Evolutionary conservation across 2,888 invertebrate species (phyloP).

Genomic region (Hybos culiciformis): DNA sequence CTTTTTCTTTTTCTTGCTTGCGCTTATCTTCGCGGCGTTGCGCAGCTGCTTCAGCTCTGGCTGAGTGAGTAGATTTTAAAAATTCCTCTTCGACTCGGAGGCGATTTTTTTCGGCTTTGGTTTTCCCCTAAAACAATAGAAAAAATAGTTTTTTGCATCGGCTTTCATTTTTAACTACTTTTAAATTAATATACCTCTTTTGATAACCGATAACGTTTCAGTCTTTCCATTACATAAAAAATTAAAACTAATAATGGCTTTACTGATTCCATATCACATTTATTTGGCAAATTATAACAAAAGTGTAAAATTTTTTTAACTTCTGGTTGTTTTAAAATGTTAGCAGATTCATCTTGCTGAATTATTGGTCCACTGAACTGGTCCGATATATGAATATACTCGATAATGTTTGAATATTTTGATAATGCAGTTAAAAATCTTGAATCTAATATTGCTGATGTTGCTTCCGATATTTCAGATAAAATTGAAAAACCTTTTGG

Average conservation of each 20-base stretch:
- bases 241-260: constrained; percentile 74
- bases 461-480: constrained; percentile 83
- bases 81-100: constrained; percentile 87
- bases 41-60: constrained; percentile 92
- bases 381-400: constrained; percentile 95
- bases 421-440: constrained; percentile 59
- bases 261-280: constrained; percentile 49
- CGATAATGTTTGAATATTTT: constrained; percentile 72
- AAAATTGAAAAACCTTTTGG: constrained; percentile 61
- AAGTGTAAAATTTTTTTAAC: constrained; percentile 69
- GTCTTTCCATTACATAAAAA: constrained; percentile 85
- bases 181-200: constrained; percentile 58
- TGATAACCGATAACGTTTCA: constrained; percentile 71
- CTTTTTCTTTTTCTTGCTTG: constrained; percentile 84
- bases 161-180: neutral
- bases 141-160: neutral
- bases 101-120: constrained; percentile 90
- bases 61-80: constrained; percentile 89
- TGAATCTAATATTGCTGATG: constrained; percentile 69
- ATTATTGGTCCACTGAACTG: constrained; percentile 85
- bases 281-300: constrained; percentile 58
- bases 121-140: constrained; percentile 49
- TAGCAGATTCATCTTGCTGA: constrained; percentile 69
- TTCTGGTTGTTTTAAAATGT: constrained; percentile 58
- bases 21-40: constrained; percentile 83